Percentiles rank a stretch among this genome's conserved stretches.
These are phyloP conservation scores for Dromas ardeola DNA, from an alignment of 2,113 vertebrate species.

Conservation along the genomic window DNA sequence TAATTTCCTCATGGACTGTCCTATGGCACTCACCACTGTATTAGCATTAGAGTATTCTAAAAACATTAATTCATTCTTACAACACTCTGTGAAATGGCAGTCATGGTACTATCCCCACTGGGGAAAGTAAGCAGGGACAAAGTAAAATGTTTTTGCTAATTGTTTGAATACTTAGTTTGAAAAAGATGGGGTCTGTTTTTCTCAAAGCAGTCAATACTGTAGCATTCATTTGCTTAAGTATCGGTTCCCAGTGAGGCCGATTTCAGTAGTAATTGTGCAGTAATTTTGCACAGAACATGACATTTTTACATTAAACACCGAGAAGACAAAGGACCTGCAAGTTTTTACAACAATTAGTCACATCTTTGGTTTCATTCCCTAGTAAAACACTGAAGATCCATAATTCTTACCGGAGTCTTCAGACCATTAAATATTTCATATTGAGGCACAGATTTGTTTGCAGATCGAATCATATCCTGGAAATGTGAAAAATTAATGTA, in stretches of 20 bases:
- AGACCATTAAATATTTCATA: not conserved
- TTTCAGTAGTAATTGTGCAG: not conserved
- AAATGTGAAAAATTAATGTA: not conserved
- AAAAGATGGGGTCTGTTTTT: not conserved
- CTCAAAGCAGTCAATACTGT: not conserved
- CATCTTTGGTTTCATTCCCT: not conserved
- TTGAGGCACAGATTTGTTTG: not conserved
- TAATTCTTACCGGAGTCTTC: not conserved
- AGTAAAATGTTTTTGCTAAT: not conserved
- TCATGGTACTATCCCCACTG: not conserved
- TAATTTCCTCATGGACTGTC: conserved; percentile 41
- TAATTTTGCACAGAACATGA: not conserved
- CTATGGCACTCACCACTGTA: conserved; percentile 38
- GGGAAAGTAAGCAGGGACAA: conserved; percentile 44
- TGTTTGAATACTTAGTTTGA: conserved; percentile 5
- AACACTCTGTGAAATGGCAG: conserved; percentile 1
- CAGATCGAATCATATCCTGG: not conserved
- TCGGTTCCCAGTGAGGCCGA: not conserved
- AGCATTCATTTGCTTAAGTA: not conserved
- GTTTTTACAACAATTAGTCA: not conserved
- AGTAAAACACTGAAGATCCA: not conserved
- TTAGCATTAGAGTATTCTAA: conserved; percentile 13
- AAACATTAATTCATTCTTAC: conserved; percentile 50
- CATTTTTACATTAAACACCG: not conserved
- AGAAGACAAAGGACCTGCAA: not conserved